Base-by-base conservation (phyloP, 2,113 vertebrate species). In the Notothenia rossii region DNA sequence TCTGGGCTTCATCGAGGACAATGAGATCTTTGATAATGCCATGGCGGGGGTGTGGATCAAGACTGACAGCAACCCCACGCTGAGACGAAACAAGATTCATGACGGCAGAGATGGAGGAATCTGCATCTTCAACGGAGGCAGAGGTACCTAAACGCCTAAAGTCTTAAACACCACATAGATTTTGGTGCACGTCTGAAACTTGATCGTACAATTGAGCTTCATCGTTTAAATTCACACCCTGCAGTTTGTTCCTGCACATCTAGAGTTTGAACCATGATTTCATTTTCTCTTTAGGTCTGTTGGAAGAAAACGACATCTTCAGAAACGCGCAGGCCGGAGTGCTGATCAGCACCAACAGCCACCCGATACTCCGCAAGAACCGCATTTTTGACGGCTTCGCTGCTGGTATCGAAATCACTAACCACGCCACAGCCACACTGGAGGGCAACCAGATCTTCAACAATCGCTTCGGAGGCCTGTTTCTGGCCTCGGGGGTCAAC, bases 381-480 rank as follows among this genome's bases (percentile, higher is more conserved):
- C 93, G 98, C 90, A 99, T 99, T 96, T 99, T 99, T 48, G 98
- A 99, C 80, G 98, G 98, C 76, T 99, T 99, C 87, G 98, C 98
- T 78, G 98, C 98, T 95, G 98, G 98, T 89, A 99, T 99, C 83
- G 98, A 99, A 94, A 99, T 99, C 88, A 99, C 98, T 81, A 99
- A 99, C 94, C 98, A 99, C 4, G 98, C 98, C 22, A 99, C 98
- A 15, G 98, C 98, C 77, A 99, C 98, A 25, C 91, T 99, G 90
- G 98, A 99, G 95, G 97, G 97, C 93, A 99, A 99, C 97, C 98
- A 99, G 90, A 99, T 99, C 92, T 99, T 99, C 95, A 99, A 99
- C 96, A 99, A 99, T 91, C 96, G 98, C 82, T 99, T 99, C 73
- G 98, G 98, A 84, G 98, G 98, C 49, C 94, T 99, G 90, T 99